Percentiles rank a stretch among this genome's conserved stretches.
Evolutionary conservation across 2,888 invertebrate genomes (phyloP).

Genomic region (Melanostoma mellinum): DNA sequence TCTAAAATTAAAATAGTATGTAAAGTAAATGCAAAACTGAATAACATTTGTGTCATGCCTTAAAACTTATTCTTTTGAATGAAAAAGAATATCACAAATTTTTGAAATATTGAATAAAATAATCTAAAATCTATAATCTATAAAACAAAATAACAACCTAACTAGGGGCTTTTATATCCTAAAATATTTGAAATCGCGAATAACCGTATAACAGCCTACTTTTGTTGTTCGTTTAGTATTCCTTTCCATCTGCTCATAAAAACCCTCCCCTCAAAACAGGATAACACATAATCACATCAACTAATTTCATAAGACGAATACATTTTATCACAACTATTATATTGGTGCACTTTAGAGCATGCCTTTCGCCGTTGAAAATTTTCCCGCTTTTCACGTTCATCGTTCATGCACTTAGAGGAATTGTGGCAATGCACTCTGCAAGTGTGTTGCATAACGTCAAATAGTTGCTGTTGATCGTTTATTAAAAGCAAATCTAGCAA

Average conservation of each 20-base stretch:
- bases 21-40: too few species aligned
- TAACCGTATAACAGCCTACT: too few species aligned
- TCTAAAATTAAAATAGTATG: too few species aligned
- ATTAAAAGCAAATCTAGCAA: slow-evolving; percentile 34
- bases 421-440: slow-evolving; percentile 65
- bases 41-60: too few species aligned
- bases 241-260: background rate
- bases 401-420: slow-evolving; percentile 73
- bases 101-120: too few species aligned
- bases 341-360: slow-evolving; percentile 39
- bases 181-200: too few species aligned
- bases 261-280: slow-evolving; percentile 14
- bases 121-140: too few species aligned
- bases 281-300: slow-evolving; percentile 9
- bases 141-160: too few species aligned
- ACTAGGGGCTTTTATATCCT: too few species aligned
- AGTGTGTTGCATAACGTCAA: slow-evolving; percentile 46
- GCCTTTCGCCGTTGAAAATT: slow-evolving; percentile 76
- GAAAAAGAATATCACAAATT: too few species aligned
- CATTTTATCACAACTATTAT: slow-evolving; percentile 18
- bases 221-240: background rate
- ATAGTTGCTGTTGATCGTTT: slow-evolving; percentile 12
- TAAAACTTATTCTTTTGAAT: too few species aligned
- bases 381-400: slow-evolving; percentile 82
- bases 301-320: slow-evolving; percentile 20